Evolutionary conservation across 2,797 vertebrate genomes (phyloP), one percentile per base, ranked within the genome.

Genomic region (Harpagifer antarcticus): DNA sequence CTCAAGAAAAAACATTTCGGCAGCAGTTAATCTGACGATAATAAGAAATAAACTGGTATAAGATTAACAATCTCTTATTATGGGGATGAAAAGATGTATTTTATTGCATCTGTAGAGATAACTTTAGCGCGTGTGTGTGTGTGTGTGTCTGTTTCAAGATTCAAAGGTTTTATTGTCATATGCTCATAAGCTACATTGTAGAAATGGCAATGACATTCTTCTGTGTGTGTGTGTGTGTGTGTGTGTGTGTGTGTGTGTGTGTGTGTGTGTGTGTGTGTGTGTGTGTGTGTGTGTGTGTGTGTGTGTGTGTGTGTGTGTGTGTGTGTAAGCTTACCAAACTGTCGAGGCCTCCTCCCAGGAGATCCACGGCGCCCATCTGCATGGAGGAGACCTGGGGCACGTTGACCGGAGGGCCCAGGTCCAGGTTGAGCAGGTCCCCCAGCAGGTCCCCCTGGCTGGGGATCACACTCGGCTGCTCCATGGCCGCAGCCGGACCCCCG

Each of bases 361-460:
- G 97, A 85, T 99, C 98, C 86, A 99, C 97, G 0, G 97, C 98
- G 7, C 98, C 98, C 97, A 99, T 99, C 92, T 99, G 98, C 95
- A 99, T 97, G 80, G 95, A 94, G 60, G 96, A 96, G 43, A 98
- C 97, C 78, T 99, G 98, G 17, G 98, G 97, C 57, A 99, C 97
- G 7, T 98, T 99, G 91, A 97, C 96, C 0, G 98, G 97, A 0
- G 97, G 97, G 7, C 97, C 98, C 53, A 99, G 95, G 86, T 99
- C 98, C 84, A 99, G 95, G 94, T 98, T 99, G 81, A 99, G 95
- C 77, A 99, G 96, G 86, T 99, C 98, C 0, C 98, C 98, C 63
- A 99, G 95, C 58, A 99, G 96, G 90, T 99, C 98, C 0, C 97
- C 97, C 92, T 99, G 98, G 11, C 95, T 97, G 3, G 98, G 98